Base-by-base conservation (phyloP, 2,113 vertebrate genomes). In the Alaudala cheleensis region DNA sequence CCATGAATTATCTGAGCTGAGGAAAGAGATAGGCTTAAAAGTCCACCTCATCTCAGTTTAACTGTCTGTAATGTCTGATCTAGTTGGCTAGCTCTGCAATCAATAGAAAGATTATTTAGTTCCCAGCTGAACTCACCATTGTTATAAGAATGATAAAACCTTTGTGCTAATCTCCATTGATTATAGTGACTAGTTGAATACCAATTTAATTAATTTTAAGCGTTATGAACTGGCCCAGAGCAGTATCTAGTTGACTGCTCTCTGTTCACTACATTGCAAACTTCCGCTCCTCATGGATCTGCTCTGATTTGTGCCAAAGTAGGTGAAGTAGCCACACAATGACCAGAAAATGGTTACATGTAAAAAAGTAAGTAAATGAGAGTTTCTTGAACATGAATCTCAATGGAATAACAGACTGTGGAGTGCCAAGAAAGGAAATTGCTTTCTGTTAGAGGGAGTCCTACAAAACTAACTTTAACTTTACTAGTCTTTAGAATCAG, bases 191-290 rank as follows among this genome's bases (percentile, higher is more conserved):
- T 88, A 69, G 70, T 5, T 87, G 88, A 95, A 94, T 96, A 92
- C 23, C 66, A 88, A 19, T 88, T 69, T 71, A 79, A 96, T 95
- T 93, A 90, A 79, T 85, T 90, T 79, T 69, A 94, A 96, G 54
- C 42, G 65, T 61, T 92, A 50, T 80, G 66, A 90, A 60, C 57
- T 49, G 39, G 13, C 20, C n/a, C 12, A 0, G 0, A 69, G 26
- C 17, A 80, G 37, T 49, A 26, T 49, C 50, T 80, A 53, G 20
- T 37, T 37, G 37, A 37, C 37, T 72, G 53, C 25, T 94, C 88
- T 90, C 70, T 82, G 66, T 80, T 86, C 53, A 80, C 66, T 87
- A 21, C 26, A 51, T 33, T 65, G 84, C 3, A 10, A 94, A 85
- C 23, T 71, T 47, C 45, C 58, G 6, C 29, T 91, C 28, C 47